Conservation (phyloP, 2,113 vertebrate genomes). For the Spermophilus dauricus region DNA sequence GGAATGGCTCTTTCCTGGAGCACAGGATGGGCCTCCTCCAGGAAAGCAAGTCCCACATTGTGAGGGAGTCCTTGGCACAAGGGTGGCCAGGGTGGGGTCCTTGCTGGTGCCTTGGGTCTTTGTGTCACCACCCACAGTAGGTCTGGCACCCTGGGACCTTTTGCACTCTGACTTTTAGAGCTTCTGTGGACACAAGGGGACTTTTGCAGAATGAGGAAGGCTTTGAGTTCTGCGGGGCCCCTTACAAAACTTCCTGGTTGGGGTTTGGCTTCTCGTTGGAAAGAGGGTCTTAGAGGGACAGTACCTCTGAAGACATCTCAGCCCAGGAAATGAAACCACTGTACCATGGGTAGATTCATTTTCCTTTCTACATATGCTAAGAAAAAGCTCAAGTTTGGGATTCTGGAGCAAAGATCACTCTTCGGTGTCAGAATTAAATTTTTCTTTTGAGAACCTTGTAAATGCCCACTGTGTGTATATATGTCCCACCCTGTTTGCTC, state of each 20-base stretch:
- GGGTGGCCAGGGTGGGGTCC: too few relatives aligned
- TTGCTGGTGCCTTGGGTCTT: background rate
- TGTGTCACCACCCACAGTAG: background rate
- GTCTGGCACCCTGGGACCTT: background rate
- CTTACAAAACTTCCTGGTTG: constrained; percentile 27
- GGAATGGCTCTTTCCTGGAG: background rate
- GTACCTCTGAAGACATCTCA: background rate
- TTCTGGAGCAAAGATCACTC: background rate
- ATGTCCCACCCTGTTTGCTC: rapidly evolving
- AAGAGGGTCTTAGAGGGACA: background rate
- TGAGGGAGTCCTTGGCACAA: background rate
- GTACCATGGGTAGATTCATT: too few relatives aligned
- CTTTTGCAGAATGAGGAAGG: background rate
- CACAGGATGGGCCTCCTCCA: background rate
- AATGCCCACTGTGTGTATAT: background rate
- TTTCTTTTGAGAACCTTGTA: background rate
- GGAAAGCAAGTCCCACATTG: background rate
- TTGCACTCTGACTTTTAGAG: background rate
- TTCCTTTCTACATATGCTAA: background rate
- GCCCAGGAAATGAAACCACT: background rate
- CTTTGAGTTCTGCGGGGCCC: background rate
- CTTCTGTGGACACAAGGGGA: background rate
- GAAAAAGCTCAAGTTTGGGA: background rate
- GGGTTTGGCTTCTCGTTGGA: constrained; percentile 3
- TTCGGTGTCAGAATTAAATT: background rate